Evolutionary conservation across 2,888 invertebrate genomes (phyloP), one percentile per base, ranked within the genome.

Genomic region (Platerodrilus igneus): DNA sequence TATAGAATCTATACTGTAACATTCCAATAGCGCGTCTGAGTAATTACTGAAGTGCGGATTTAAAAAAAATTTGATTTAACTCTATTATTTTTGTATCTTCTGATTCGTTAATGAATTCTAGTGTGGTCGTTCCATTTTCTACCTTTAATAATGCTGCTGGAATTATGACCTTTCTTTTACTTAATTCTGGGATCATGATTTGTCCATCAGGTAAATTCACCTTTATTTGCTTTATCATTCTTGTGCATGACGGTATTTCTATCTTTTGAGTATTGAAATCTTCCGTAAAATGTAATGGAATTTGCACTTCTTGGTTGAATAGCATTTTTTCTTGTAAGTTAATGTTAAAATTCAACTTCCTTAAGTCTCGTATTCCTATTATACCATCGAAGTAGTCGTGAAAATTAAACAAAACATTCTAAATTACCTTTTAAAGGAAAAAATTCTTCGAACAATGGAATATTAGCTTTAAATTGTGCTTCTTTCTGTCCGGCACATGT

Each of bases 371-470:
- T 28, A 45, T 20, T 5, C 47, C 39, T 18, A 49, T 32, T 9
- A 47, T 27, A 19, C 45, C 45, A 16, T 50, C 47, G 16, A 37
- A 50, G 22, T 37, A 42, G 16, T 41, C 40, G 26, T 48, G 45
- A 27, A 43, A 48, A 20, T 43, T 29, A 34, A 32, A 45, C 11
- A 48, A 9, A 2, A 37, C 17, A 41, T 26, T 35, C 30, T 13
- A 41, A 23, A 16, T 15, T 40, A 13, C 31, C 19, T 23, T 31
- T 25, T 2, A 22, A 17, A 2, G 29, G 13, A 8, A 36, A 5
- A 22, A 43, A 41, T 47, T 47, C 47, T 9, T 28, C 5, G 8
- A 43, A 43, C 1, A 17, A 19, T n/a, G 43, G 37, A 15, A 47
- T 37, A 4, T 39, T 31, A 4, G 27, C 34, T 38, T 35, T 29